Conservation (phyloP, 2,888 invertebrate genomes). For the Conomelus anceps region DNA sequence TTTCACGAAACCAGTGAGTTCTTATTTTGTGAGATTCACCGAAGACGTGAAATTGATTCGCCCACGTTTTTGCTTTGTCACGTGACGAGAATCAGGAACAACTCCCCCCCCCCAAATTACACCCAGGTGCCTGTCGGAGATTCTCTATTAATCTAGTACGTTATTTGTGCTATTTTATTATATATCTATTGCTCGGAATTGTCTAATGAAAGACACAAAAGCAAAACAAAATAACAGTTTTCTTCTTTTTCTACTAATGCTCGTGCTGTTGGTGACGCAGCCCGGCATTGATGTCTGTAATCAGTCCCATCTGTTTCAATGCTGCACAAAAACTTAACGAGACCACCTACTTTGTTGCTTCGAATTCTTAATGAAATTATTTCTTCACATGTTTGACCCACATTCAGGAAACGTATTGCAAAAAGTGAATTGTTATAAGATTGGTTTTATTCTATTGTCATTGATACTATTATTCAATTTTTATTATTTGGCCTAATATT, state of each 20-base stretch:
- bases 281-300: neutral
- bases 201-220: neutral
- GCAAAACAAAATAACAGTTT: neutral
- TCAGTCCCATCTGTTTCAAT: neutral
- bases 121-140: neutral
- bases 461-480: neutral
- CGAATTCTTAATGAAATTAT: neutral
- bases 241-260: neutral
- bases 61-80: neutral
- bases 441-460: neutral
- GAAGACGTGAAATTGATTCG: neutral
- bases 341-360: neutral
- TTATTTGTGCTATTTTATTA: neutral
- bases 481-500: no score
- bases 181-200: neutral
- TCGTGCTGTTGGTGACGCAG: neutral
- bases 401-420: neutral
- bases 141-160: neutral
- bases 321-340: neutral
- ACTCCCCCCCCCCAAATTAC: no score
- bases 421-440: neutral
- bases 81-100: no score
- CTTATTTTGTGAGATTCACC: neutral
- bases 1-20: neutral
- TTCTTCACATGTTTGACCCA: neutral